Base-by-base conservation (phyloP, 2,797 vertebrate genomes). In the Bradypodion ventrale region DNA sequence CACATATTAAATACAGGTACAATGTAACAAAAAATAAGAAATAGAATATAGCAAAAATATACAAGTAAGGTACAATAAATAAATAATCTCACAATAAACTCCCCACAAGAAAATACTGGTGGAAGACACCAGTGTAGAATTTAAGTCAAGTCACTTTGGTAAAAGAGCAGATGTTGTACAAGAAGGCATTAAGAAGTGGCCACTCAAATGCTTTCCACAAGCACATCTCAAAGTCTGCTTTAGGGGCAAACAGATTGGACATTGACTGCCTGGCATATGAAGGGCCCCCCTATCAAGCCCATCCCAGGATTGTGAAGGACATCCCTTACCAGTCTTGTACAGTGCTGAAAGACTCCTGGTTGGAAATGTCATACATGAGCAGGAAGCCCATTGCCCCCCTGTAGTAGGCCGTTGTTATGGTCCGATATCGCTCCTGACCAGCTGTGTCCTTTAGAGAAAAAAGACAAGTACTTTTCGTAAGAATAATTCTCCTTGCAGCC, bases 401-500 rank as follows among this genome's bases (percentile, higher is more conserved):
- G 95, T 98, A 98, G 92, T 98, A 98, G 35, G 98, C 98, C 1
- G 98, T 98, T 88, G 98, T 98, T 93, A 98, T 98, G 15, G 97
- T 98, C 0, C 98, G 96, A 90, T 98, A 98, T 7, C 98, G 96
- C 91, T 98, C 98, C 83, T 98, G 98, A 15, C 98, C 98, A 0
- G 98, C 98, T 2, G 98, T 98, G 90, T 98, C 98, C 98, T 98
- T 56, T 91, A 29, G 86, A 62, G 60, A 56, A 81, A 80, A n/a
- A 46, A 63, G 29, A 72, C 8, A 74, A 44, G 66, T 13, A 44
- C 21, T 60, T 12, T 19, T 69, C 21, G 40, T n/a, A 21, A 60
- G 9, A 15, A 42, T 35, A 73, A 35, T 56, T 56, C 10, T 66
- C 40, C 3, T 79, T 76, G 40, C 12, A 75, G 21, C n/a, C 76